phyloP scores from a whole-genome alignment of 2,888 invertebrate species.

The Cheilosia vulpina region DNA sequence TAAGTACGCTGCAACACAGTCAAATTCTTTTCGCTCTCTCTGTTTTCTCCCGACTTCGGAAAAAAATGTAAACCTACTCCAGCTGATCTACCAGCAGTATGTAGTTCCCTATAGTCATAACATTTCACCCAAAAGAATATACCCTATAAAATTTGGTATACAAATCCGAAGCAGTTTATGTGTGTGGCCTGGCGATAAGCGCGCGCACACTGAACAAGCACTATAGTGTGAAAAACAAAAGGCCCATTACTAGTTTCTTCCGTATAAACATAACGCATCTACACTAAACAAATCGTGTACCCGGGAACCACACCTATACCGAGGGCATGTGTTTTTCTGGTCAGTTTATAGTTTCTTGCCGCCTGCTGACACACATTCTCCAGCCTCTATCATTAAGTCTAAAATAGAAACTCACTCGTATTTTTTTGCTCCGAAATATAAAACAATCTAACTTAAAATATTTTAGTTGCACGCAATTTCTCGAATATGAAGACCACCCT shows the following conservation, averaged over 20 bases:
- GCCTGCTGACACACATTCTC: constrained; percentile 2
- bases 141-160: no score
- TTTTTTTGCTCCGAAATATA: constrained; percentile 15
- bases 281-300: not conserved
- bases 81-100: no score
- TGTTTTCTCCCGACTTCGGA: no score
- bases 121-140: no score
- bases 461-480: constrained; percentile 56
- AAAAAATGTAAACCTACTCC: no score
- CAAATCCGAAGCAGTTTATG: no score
- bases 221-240: not conserved
- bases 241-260: not conserved
- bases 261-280: not conserved
- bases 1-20: no score
- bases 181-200: no score
- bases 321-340: not conserved
- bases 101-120: no score
- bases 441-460: constrained; percentile 21
- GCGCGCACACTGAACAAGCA: not conserved
- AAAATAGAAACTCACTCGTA: constrained; percentile 51
- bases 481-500: constrained; percentile 43
- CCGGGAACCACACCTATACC: not conserved
- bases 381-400: not conserved
- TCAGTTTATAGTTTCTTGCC: not conserved
- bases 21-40: no score